These are phyloP conservation scores for Linhomoeus sp. DNA, from an alignment of 2,888 invertebrate genomes.

Conservation along the genomic window DNA sequence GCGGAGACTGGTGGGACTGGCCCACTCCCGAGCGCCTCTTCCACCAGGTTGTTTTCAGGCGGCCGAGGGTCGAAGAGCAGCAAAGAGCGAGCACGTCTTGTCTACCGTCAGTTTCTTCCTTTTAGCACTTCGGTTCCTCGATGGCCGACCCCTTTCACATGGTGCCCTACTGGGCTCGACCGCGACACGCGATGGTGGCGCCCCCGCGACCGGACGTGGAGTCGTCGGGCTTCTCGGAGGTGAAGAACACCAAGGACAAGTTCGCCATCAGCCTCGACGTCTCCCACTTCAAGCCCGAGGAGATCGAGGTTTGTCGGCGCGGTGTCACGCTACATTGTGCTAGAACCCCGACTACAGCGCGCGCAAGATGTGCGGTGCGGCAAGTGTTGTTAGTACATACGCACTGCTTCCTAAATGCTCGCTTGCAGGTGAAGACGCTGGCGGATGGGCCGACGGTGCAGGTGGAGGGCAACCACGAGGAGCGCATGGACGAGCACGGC, in stretches of 20 bases:
- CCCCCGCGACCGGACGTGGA: background rate
- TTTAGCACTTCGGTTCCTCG: background rate
- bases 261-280: constrained; percentile 12
- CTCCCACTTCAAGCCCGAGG: constrained; percentile 13
- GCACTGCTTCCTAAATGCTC: background rate
- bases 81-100: too few species aligned
- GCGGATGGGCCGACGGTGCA: constrained; percentile 11
- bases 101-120: background rate
- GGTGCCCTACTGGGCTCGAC: background rate
- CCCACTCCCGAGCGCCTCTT: background rate
- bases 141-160: background rate
- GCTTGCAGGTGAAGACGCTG: constrained; percentile 10
- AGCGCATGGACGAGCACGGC: constrained; percentile 13
- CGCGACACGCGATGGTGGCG: background rate
- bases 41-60: too few species aligned
- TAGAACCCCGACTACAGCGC: too few species aligned
- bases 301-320: constrained; percentile 6
- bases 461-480: constrained; percentile 12
- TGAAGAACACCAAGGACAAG: background rate
- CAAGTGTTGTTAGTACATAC: too few species aligned
- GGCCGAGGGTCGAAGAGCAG: too few species aligned
- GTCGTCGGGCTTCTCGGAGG: background rate
- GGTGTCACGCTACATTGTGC: too few species aligned
- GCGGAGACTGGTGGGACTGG: background rate
- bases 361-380: too few species aligned